These are phyloP conservation scores for Caenorhabditis sp. DNA, from an alignment of 2,888 invertebrate genomes.

Conservation along the genomic window DNA sequence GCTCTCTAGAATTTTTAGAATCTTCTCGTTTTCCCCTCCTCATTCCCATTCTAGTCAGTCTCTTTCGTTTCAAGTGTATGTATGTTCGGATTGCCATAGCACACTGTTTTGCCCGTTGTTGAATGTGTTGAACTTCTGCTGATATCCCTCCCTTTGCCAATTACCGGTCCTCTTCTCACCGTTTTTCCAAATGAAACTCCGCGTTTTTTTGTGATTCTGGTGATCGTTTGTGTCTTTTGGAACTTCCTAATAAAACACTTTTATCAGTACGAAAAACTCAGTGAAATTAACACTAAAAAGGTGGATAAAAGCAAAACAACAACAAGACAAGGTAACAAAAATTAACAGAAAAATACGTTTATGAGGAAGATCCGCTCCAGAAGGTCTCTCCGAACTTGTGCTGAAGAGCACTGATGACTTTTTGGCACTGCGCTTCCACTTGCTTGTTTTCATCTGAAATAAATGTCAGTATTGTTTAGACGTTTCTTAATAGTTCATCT, in stretches of 20 bases:
- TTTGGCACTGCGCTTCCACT: slow-evolving; percentile 73
- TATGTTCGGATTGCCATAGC: slow-evolving; percentile 51
- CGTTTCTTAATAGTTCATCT: too few relatives aligned
- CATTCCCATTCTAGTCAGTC: slow-evolving; percentile 46
- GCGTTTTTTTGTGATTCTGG: background rate
- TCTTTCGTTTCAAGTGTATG: slow-evolving; percentile 21
- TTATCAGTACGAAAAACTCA: too few relatives aligned
- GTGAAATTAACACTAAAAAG: too few relatives aligned
- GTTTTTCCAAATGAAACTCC: background rate
- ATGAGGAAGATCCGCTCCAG: slow-evolving; percentile 45
- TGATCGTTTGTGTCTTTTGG: background rate
- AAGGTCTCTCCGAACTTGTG: slow-evolving; percentile 70
- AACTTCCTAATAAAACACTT: slow-evolving; percentile 2
- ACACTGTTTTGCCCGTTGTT: slow-evolving; percentile 2
- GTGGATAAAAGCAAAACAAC: background rate
- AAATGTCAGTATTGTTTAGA: too few relatives aligned
- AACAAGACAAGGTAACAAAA: background rate
- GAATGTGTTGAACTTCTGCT: slow-evolving; percentile 11
- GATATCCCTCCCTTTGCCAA: slow-evolving; percentile 1
- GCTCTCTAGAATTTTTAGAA: slow-evolving; percentile 52
- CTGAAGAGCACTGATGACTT: slow-evolving; percentile 69
- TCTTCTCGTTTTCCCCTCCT: slow-evolving; percentile 12
- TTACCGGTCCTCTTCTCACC: slow-evolving; percentile 26
- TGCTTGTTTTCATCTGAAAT: slow-evolving; percentile 72
- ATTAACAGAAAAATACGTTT: slow-evolving; percentile 6